Conservation (phyloP, 2,113 vertebrate genomes). For the Pituophis catenifer region DNA sequence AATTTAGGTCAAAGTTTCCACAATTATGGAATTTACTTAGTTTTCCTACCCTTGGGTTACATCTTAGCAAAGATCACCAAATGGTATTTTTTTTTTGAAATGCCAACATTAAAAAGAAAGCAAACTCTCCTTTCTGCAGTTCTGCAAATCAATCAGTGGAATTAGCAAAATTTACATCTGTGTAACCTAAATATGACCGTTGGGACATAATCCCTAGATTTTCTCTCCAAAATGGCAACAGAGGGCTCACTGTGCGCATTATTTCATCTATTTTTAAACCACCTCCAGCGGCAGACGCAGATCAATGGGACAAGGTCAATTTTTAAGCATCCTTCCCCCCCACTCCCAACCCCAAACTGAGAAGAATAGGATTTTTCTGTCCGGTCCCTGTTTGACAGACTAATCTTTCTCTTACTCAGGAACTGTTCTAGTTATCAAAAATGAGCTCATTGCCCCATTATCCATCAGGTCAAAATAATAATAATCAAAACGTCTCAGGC, state of each 20-base stretch:
- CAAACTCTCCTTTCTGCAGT: conserved; percentile 1
- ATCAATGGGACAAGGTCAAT: background rate
- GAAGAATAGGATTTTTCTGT: background rate
- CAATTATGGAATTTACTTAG: background rate
- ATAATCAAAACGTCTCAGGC: background rate
- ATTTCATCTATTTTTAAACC: background rate
- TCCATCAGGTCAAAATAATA: background rate
- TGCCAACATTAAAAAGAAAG: background rate
- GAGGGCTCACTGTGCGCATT: background rate
- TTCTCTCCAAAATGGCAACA: background rate
- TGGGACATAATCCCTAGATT: background rate
- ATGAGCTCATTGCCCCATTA: background rate
- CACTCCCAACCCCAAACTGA: too few relatives aligned
- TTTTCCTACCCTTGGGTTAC: background rate
- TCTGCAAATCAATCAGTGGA: background rate
- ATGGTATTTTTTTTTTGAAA: background rate
- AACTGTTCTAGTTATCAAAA: background rate
- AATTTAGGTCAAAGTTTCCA: background rate
- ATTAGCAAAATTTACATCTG: background rate
- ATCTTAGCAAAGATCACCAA: background rate
- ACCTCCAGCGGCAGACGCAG: background rate
- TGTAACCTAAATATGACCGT: background rate
- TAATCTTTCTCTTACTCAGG: background rate
- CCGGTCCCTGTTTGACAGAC: background rate
- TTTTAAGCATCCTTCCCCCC: background rate